A percentile compares a stretch with the other conserved stretches of the same genome.
phyloP scores from a whole-genome alignment of 2,113 vertebrate species.

The Epinephelus cyanopodus region DNA sequence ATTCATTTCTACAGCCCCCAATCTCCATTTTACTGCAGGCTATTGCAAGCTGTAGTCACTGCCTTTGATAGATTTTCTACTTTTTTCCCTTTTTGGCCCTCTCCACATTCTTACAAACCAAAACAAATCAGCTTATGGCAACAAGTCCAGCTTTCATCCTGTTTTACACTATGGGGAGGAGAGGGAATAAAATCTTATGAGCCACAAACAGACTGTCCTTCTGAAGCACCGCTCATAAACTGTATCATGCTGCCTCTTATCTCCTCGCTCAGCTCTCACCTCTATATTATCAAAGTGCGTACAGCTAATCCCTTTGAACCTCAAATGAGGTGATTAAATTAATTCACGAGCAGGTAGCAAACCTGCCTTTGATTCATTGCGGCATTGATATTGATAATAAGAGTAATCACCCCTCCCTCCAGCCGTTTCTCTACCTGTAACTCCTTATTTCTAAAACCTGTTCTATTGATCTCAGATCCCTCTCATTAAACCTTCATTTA shows the following conservation, averaged over 20 bases:
- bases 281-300: conserved; percentile 16
- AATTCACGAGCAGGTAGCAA: conserved; percentile 34
- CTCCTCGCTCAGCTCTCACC: conserved; percentile 2
- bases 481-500: conserved; percentile 63
- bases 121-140: conserved; percentile 48
- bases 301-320: conserved; percentile 49
- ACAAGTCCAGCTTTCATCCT: conserved; percentile 33
- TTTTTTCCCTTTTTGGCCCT: neutral
- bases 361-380: conserved; percentile 44
- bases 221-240: neutral
- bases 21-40: conserved; percentile 69
- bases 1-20: conserved; percentile 59
- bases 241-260: conserved; percentile 18
- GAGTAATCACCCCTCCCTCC: conserved; percentile 31
- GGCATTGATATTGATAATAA: conserved; percentile 52
- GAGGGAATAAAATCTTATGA: conserved; percentile 29
- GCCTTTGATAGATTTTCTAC: conserved; percentile 50
- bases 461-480: conserved; percentile 54
- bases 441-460: conserved; percentile 17
- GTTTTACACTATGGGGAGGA: neutral
- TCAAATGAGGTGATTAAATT: conserved; percentile 39
- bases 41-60: conserved; percentile 46
- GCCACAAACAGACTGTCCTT: neutral
- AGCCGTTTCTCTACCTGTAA: conserved; percentile 33
- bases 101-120: conserved; percentile 38